Evolutionary conservation across 2,113 vertebrate genomes (phyloP).

Genomic region (Cheirogaleus medius): DNA sequence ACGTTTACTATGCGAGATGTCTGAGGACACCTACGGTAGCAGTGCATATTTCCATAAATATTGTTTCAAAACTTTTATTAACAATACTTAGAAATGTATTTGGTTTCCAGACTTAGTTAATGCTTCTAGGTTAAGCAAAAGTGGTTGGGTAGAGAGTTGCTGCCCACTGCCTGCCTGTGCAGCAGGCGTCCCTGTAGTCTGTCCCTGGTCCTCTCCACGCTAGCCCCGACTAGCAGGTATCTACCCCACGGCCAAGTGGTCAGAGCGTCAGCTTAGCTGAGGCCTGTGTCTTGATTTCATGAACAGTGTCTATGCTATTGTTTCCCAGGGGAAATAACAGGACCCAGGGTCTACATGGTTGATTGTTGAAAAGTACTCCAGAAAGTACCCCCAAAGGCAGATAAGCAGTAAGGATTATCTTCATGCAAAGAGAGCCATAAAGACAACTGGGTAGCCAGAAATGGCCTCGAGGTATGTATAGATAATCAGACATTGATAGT

Average conservation of each 20-base stretch:
- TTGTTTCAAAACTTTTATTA: neutral
- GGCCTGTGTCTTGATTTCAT: neutral
- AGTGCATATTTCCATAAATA: neutral
- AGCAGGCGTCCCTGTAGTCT: neutral
- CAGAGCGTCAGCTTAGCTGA: neutral
- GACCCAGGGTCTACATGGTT: neutral
- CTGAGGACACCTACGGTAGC: neutral
- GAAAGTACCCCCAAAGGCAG: neutral
- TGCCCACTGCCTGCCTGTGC: neutral
- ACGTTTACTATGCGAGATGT: neutral
- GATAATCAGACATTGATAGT: neutral
- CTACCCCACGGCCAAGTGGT: rapidly evolving
- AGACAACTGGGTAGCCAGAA: neutral
- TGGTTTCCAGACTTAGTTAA: neutral
- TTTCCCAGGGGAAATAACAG: neutral
- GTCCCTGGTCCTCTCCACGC: neutral
- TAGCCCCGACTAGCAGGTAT: neutral
- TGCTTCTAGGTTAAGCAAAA: neutral
- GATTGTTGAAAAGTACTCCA: neutral
- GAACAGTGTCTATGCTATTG: neutral
- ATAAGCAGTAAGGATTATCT: neutral
- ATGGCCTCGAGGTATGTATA: neutral
- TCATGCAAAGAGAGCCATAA: neutral
- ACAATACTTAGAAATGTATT: neutral
- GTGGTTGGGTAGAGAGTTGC: neutral